phyloP scores from a whole-genome alignment of 1,140 invertebrate species.

The Ctenoplectra terminalis region DNA sequence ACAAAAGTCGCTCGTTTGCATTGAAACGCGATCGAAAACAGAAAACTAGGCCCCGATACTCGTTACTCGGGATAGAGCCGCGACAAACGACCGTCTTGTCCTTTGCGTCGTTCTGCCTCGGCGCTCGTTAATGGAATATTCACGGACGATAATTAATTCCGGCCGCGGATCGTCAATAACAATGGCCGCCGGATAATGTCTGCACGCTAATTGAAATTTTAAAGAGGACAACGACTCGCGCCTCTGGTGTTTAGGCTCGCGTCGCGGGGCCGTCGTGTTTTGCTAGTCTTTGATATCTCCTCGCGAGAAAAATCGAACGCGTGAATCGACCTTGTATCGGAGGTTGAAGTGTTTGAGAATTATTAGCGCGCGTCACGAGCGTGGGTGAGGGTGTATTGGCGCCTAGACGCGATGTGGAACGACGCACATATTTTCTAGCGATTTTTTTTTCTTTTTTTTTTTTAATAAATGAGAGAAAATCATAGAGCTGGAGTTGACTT shows the following conservation, averaged over 20 bases:
- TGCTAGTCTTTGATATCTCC: not conserved
- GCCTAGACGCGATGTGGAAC: no score
- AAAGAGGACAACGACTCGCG: conserved; percentile 9
- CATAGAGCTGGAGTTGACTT: no score
- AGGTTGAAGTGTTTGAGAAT: no score
- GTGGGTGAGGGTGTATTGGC: no score
- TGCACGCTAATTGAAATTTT: conserved; percentile 44
- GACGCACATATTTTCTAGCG: no score
- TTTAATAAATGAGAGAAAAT: no score
- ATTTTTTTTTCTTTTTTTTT: no score
- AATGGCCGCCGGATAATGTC: conserved; percentile 32
- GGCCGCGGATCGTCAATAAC: conserved; percentile 26
- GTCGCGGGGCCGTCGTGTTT: not conserved
- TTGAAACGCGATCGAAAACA: no score
- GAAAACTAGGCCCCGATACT: not conserved
- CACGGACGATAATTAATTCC: conserved; percentile 36
- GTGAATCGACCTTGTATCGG: no score
- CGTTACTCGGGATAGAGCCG: not conserved
- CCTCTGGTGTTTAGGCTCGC: not conserved
- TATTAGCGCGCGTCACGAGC: no score
- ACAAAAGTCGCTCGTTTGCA: no score
- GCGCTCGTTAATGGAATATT: conserved; percentile 47
- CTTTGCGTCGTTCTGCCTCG: not conserved
- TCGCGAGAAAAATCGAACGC: no score
- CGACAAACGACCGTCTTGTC: conserved; percentile 5